Base-by-base conservation (phyloP, 2,888 invertebrate genomes). In the Arrhopalites spinosus region DNA sequence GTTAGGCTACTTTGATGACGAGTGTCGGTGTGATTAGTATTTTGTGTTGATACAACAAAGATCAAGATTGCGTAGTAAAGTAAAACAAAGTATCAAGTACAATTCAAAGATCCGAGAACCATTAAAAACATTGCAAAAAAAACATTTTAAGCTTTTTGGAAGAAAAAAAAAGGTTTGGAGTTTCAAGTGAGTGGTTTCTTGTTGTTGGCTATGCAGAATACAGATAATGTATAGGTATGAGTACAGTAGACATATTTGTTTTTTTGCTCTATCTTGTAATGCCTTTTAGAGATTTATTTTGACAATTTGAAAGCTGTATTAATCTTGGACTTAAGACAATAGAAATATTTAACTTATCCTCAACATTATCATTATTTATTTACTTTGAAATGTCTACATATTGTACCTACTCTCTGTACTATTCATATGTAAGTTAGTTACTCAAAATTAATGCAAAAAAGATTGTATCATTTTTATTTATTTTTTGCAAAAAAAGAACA, bases 291-390 rank as follows among this genome's bases (percentile, higher is more conserved):
- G 63, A 63, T 63, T 63, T 63, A 63, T 63, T 63, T 63, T 63
- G 63, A 63, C 63, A 63, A 63, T 63, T 29, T 63, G 63, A 63
- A 63, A 63, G 63, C 59, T 17, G 17, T 63, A 63, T 63, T 63
- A 63, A 63, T 63, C 63, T 63, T 63, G 27, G 27, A n/a, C 5
- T 17, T 63, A 27, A 63, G 25, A 63, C 27, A 27, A 63, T 29
- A n/a, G 13, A 30, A 30, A 63, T 29, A 63, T 25, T 63, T 29
- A 27, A 63, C 15, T 63, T 27, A 63, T 17, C 27, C 63, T 63
- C 29, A 20, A 3, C 63, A 29, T 63, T 63, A 63, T 30, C 63
- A 63, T 63, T 63, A 63, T 63, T 63, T 63, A 63, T 63, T 63
- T 17, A 30, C 20, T 36, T 53, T 25, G 23, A 23, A 25, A 59